phyloP scores from a whole-genome alignment of 1,140 invertebrate species.

The Arctopsyche grandis region DNA sequence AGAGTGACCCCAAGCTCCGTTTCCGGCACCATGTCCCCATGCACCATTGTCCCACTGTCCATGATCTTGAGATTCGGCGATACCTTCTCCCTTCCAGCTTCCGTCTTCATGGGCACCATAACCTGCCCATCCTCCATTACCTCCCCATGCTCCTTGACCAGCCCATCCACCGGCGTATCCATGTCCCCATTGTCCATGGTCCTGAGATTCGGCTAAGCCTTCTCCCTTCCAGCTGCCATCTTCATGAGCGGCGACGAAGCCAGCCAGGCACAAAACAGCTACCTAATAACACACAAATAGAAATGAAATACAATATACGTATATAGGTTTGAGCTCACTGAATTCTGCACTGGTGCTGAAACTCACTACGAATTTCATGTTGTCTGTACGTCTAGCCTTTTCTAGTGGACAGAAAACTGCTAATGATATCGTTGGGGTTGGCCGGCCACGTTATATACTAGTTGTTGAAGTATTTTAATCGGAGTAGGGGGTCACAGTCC shows the following conservation, averaged over 20 bases:
- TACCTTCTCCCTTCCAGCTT: slow-evolving; percentile 33
- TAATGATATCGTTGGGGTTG: slow-evolving; percentile 5
- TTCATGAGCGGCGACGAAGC: slow-evolving; percentile 32
- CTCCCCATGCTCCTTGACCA: neutral
- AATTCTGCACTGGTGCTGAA: neutral
- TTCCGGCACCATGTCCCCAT: neutral
- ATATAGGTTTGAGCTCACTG: neutral
- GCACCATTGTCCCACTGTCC: slow-evolving; percentile 7
- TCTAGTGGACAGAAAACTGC: slow-evolving; percentile 31
- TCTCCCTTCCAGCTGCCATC: slow-evolving; percentile 33
- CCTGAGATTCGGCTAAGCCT: slow-evolving; percentile 38
- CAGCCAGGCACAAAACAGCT: slow-evolving; percentile 22
- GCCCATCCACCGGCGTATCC: neutral
- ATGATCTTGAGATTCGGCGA: slow-evolving; percentile 39
- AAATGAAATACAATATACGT: neutral
- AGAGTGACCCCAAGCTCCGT: neutral
- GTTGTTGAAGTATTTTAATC: neutral
- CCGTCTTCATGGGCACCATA: slow-evolving; percentile 23
- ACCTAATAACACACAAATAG: slow-evolving; percentile 22
- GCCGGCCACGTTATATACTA: slow-evolving; percentile 15
- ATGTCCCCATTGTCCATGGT: slow-evolving; percentile 15
- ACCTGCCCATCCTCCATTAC: neutral
- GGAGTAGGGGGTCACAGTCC: slow-evolving; percentile 1
- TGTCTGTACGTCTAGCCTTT: slow-evolving; percentile 27
- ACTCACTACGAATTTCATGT: slow-evolving; percentile 38